These are phyloP conservation scores for Andrena marginata DNA, from an alignment of 2,888 invertebrate genomes.

Conservation along the genomic window DNA sequence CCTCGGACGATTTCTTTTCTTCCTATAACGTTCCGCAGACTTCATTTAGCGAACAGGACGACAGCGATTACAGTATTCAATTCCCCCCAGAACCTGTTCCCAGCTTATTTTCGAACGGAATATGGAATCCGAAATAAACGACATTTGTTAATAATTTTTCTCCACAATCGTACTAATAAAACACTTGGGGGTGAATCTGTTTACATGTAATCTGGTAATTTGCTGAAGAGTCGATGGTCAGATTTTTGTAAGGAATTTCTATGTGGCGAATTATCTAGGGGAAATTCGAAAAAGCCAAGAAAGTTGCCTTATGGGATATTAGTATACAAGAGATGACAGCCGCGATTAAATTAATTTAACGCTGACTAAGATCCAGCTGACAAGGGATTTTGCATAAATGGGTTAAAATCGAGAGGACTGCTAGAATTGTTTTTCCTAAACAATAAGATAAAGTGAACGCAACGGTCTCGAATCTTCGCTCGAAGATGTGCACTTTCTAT, in stretches of 20 bases:
- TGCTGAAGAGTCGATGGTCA: too few species aligned
- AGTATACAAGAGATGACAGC: slow-evolving; percentile 8
- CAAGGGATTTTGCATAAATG: neutral
- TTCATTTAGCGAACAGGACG: slow-evolving; percentile 11
- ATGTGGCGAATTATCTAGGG: neutral
- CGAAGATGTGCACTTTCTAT: slow-evolving; percentile 16
- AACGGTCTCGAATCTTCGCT: slow-evolving; percentile 8
- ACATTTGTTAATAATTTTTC: neutral
- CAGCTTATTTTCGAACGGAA: neutral
- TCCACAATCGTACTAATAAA: too few species aligned
- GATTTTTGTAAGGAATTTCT: neutral
- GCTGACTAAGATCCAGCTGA: neutral
- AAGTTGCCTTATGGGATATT: slow-evolving; percentile 7
- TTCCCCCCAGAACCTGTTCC: slow-evolving; percentile 16
- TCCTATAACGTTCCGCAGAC: neutral
- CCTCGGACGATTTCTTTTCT: slow-evolving; percentile 10
- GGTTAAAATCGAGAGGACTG: too few species aligned
- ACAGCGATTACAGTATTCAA: slow-evolving; percentile 22
- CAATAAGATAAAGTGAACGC: neutral
- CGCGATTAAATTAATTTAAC: slow-evolving; percentile 15
- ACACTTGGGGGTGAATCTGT: too few species aligned
- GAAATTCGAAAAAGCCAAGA: slow-evolving; percentile 27
- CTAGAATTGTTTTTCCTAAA: neutral
- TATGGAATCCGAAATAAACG: neutral
- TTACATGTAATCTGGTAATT: too few species aligned